Evolutionary conservation across 1,140 invertebrate genomes (phyloP), one percentile per base, ranked within the genome.

Genomic region (Cydia pomonella): DNA sequence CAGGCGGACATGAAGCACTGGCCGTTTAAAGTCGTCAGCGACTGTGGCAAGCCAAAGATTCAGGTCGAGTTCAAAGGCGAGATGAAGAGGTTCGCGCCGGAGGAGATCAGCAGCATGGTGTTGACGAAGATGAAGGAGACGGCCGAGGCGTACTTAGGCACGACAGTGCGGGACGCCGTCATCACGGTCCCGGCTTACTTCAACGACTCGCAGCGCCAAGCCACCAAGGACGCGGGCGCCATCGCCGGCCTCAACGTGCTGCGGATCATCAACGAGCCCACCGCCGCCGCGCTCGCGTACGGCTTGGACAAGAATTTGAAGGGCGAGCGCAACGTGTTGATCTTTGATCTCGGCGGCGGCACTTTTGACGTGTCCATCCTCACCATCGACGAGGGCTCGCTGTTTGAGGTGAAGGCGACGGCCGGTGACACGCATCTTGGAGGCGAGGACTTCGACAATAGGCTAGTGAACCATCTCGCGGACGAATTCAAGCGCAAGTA

Each of bases 41-140:
- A 96, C 12, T 84, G 82, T 27, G 92, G 94, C 0, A 95, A 95
- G 79, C 95, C 95, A 0, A 95, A 95, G 79, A 95, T 97, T 74
- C 93, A 95, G 79, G 94, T 95, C 2, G 93, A 94, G 77, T 96
- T 95, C 89, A 96, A 96, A 85, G 95, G 95, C 2, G 96, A 96
- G 82, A 85, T 78, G 2, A 97, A 97, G 84, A 92, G 83, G 10
- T 97, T 97, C 85, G 64, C 64, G 27, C 64, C 64, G 27, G 64
- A 69, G 29, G 64, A 69, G 29, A 69, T 69, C 27, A 69, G 94
- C 93, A 47, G 95, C 95, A n/a, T 97, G 95, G 95, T 97, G 82
- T 93, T 93, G 93, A 95, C 93, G 2, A 96, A 96, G 82, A 96
- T 96, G 96, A 96, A 96, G 87, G 96, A 97, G 93, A 97, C 95